A percentile compares a stretch with the other conserved stretches of the same genome.
These are phyloP conservation scores for Tringa solitaria DNA, from an alignment of 2,113 vertebrate genomes.

Conservation along the genomic window DNA sequence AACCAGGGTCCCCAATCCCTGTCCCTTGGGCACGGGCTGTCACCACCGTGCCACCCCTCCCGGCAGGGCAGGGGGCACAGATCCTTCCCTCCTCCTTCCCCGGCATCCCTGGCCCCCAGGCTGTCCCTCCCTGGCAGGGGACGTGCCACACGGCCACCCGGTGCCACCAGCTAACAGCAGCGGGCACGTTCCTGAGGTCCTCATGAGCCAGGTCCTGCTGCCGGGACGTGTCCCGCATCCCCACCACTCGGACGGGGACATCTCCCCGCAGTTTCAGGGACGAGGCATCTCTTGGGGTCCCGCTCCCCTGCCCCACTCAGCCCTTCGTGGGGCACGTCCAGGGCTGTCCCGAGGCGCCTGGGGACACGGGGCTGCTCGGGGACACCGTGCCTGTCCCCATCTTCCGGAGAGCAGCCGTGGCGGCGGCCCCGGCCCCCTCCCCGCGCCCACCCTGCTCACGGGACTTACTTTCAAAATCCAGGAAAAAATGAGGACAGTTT, in stretches of 20 bases:
- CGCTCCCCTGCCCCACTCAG: neutral
- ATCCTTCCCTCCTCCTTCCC: neutral
- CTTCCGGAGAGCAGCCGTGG: neutral
- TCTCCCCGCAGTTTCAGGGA: neutral
- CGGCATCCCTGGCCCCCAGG: neutral
- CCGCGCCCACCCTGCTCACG: neutral
- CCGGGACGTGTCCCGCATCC: neutral
- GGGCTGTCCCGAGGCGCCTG: neutral
- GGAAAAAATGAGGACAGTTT: constrained; percentile 98
- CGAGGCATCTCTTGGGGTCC: neutral
- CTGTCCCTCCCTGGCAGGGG: neutral
- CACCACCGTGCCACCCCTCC: rapidly evolving
- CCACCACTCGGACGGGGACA: rapidly evolving
- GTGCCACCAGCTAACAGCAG: neutral
- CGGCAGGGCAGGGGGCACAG: neutral
- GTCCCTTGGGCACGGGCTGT: rapidly evolving
- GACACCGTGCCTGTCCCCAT: neutral
- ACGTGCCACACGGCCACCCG: rapidly evolving
- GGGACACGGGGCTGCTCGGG: neutral
- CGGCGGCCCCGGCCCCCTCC: neutral
- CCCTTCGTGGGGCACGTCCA: rapidly evolving
- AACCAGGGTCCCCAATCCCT: neutral
- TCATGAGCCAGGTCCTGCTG: neutral
- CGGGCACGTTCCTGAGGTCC: neutral
- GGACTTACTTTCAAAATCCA: constrained; percentile 99